phyloP scores from a whole-genome alignment of 2,888 invertebrate genomes.

The Dicyrtoma fusca region DNA sequence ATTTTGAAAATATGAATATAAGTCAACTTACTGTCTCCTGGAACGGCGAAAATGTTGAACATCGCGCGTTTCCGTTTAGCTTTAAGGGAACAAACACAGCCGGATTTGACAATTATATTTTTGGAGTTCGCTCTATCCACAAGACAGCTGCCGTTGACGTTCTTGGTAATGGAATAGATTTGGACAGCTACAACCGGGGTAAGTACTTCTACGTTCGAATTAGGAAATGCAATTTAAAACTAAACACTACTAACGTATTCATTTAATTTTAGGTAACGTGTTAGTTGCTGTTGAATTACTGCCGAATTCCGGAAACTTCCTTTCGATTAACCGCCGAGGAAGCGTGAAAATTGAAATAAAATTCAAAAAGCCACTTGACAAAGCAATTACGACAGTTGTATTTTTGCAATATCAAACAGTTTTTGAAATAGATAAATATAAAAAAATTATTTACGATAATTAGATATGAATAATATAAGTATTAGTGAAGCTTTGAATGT shows the following conservation, averaged over 20 bases:
- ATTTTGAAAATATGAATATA: neutral
- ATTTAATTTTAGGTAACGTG: too few relatives aligned
- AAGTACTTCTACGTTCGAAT: too few relatives aligned
- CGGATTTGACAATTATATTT: neutral
- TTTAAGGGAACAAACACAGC: neutral
- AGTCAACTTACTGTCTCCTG: neutral
- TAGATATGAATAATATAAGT: too few relatives aligned
- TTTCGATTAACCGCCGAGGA: neutral
- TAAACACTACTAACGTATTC: too few relatives aligned
- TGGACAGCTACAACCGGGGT: neutral
- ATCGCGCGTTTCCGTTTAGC: neutral
- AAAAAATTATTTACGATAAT: too few relatives aligned
- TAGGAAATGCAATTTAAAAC: too few relatives aligned
- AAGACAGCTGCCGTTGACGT: neutral
- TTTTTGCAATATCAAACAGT: neutral
- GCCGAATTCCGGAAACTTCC: neutral
- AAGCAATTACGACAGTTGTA: neutral
- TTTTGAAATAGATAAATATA: neutral
- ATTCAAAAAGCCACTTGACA: neutral
- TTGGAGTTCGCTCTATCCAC: neutral
- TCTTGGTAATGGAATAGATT: neutral
- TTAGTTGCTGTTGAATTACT: neutral
- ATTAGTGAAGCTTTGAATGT: too few relatives aligned
- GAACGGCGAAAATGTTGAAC: neutral
- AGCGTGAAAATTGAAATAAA: neutral